phyloP scores from a whole-genome alignment of 2,888 invertebrate genomes.

The Polydrusus pterygomalis region DNA sequence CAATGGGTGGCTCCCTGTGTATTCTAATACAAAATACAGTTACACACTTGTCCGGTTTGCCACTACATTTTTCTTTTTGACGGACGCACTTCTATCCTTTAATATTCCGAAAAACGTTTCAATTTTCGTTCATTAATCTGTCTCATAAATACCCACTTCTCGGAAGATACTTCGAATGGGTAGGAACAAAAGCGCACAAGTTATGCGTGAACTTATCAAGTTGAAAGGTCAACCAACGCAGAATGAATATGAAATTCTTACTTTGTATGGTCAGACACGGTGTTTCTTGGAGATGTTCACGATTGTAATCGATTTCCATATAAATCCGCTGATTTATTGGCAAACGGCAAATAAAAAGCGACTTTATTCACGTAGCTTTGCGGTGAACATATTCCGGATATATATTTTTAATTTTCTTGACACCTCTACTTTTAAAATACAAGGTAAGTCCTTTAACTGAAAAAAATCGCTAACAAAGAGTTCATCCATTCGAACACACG shows the following conservation, averaged over 20 bases:
- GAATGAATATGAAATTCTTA: constrained; percentile 37
- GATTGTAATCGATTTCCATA: constrained; percentile 52
- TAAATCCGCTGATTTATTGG: constrained; percentile 41
- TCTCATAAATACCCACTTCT: neutral
- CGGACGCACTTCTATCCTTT: no score
- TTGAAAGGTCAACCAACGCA: constrained; percentile 43
- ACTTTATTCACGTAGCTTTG: neutral
- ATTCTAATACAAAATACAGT: no score
- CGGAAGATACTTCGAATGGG: neutral
- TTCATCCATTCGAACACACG: no score
- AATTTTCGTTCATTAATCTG: no score
- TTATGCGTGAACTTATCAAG: constrained; percentile 36
- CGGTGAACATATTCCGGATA: neutral
- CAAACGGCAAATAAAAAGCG: neutral
- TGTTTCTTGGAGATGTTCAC: constrained; percentile 43
- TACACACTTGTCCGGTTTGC: no score
- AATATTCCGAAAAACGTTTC: no score
- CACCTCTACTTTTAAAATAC: no score
- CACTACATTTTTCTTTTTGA: no score
- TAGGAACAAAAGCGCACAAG: constrained; percentile 9
- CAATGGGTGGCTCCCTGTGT: no score
- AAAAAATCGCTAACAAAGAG: no score
- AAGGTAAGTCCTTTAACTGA: no score
- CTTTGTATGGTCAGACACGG: constrained; percentile 38
- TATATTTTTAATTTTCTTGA: no score